phyloP scores from a whole-genome alignment of 2,797 vertebrate species.

The Molossus alvarezi region DNA sequence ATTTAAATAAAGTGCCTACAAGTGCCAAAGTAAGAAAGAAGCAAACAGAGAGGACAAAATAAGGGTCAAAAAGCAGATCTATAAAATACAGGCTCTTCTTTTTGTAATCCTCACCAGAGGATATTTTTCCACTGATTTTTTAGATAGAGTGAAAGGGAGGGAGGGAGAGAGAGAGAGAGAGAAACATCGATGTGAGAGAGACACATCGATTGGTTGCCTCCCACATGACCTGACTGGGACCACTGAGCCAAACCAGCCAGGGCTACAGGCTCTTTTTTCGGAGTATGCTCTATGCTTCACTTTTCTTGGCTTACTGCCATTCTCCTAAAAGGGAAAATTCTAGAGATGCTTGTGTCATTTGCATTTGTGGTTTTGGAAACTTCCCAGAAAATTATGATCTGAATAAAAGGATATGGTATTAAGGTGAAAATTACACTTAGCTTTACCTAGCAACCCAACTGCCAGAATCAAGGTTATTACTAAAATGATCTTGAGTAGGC shows the following conservation, averaged over 20 bases:
- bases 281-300: slow-evolving; percentile 49
- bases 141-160: too few relatives aligned
- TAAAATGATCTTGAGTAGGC: slow-evolving; percentile 57
- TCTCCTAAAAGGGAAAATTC: slow-evolving; percentile 69
- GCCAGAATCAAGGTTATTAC: slow-evolving; percentile 68
- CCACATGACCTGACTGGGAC: too few relatives aligned
- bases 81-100: slow-evolving; percentile 32
- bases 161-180: too few relatives aligned
- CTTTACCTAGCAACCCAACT: slow-evolving; percentile 68
- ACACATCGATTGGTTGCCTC: too few relatives aligned
- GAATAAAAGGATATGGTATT: slow-evolving; percentile 59
- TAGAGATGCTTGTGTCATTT: slow-evolving; percentile 69
- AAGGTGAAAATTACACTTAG: slow-evolving; percentile 64
- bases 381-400: slow-evolving; percentile 70
- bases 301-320: slow-evolving; percentile 58
- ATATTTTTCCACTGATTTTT: too few relatives aligned
- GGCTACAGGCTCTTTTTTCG: neutral
- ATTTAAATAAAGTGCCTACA: slow-evolving; percentile 70
- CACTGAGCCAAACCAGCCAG: too few relatives aligned
- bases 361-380: slow-evolving; percentile 71
- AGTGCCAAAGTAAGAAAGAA: slow-evolving; percentile 48
- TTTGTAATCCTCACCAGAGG: too few relatives aligned
- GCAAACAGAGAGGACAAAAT: slow-evolving; percentile 51
- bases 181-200: too few relatives aligned
- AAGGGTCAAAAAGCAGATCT: slow-evolving; percentile 46